Evolutionary conservation across 2,888 invertebrate species (phyloP).

Genomic region (Pristionchus fissidentatus): DNA sequence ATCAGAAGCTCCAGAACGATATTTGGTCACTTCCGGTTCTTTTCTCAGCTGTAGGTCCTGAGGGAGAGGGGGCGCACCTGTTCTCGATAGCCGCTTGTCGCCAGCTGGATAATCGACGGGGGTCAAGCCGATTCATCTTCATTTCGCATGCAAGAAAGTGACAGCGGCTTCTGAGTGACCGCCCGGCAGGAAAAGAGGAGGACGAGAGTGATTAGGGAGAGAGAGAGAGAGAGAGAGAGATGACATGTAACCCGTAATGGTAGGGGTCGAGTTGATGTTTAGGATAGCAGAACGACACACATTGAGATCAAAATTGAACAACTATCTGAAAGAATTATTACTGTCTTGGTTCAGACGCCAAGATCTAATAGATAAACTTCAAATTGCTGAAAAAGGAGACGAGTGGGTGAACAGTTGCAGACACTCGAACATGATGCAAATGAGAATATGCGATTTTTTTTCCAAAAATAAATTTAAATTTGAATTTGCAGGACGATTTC

Average conservation of each 20-base stretch:
- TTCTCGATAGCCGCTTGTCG: not conserved
- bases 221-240: constrained; percentile 9
- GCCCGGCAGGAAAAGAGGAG: not conserved
- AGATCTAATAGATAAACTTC: too few relatives aligned
- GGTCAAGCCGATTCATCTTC: constrained; percentile 24
- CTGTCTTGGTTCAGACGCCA: too few relatives aligned
- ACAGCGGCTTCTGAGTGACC: constrained; percentile 6
- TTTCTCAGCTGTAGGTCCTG: too few relatives aligned
- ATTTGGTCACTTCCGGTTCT: too few relatives aligned
- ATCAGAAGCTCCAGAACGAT: too few relatives aligned
- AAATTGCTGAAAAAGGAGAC: not conserved
- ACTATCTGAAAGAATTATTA: too few relatives aligned
- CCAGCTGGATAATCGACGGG: constrained; percentile 26
- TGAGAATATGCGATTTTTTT: too few relatives aligned
- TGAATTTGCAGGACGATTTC: constrained; percentile 68
- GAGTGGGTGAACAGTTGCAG: not conserved
- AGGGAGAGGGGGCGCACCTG: not conserved
- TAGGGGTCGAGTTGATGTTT: not conserved
- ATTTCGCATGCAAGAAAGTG: constrained; percentile 38
- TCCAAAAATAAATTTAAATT: not conserved
- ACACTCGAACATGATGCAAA: not conserved
- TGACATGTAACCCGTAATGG: not conserved
- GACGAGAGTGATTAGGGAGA: constrained; percentile 22
- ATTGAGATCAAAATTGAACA: too few relatives aligned
- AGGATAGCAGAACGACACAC: not conserved